Evolutionary conservation across 37 sponge, comb jelly and placozoan genomes (phyloP).

Genomic region (Theonella swinhoei): DNA sequence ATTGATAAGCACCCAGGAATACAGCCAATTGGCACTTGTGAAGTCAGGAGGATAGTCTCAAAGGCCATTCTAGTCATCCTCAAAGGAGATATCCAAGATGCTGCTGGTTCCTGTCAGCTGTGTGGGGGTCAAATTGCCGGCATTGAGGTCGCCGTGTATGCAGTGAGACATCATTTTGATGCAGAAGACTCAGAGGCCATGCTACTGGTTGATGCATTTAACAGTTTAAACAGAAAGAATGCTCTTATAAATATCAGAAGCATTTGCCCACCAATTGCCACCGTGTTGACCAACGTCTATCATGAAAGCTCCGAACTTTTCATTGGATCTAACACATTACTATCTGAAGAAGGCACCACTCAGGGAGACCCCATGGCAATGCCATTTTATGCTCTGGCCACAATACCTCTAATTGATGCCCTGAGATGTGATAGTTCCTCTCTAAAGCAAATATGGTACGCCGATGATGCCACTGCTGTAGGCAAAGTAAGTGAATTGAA

Average conservation of each 20-base stretch:
- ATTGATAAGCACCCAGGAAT: background rate
- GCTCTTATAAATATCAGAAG: slow-evolving; percentile 18
- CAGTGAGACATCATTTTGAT: slow-evolving; percentile 14
- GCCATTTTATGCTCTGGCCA: slow-evolving; percentile 26
- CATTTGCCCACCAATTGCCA: slow-evolving; percentile 24
- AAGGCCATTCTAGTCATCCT: slow-evolving; percentile 9
- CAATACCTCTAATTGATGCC: slow-evolving; percentile 17
- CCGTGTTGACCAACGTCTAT: slow-evolving; percentile 16
- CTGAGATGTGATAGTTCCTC: background rate
- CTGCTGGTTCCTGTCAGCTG: background rate
- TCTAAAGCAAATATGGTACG: slow-evolving; percentile 17
- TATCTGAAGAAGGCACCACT: slow-evolving; percentile 24
- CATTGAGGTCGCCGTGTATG: slow-evolving; percentile 32
- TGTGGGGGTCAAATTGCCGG: slow-evolving; percentile 31
- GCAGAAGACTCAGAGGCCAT: slow-evolving; percentile 8
- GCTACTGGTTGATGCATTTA: slow-evolving; percentile 37
- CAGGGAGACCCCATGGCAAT: slow-evolving; percentile 17
- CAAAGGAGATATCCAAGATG: slow-evolving; percentile 13
- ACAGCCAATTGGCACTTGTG: background rate
- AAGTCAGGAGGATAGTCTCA: slow-evolving; percentile 1
- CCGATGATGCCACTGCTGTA: slow-evolving; percentile 27
- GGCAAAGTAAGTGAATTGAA: background rate
- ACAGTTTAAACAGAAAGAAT: background rate
- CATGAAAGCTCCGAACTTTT: background rate
- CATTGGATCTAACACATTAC: slow-evolving; percentile 1